Percentiles rank a stretch among this genome's conserved stretches.
Conservation (phyloP, 2,888 invertebrate genomes). For the Gerris lacustris region DNA sequence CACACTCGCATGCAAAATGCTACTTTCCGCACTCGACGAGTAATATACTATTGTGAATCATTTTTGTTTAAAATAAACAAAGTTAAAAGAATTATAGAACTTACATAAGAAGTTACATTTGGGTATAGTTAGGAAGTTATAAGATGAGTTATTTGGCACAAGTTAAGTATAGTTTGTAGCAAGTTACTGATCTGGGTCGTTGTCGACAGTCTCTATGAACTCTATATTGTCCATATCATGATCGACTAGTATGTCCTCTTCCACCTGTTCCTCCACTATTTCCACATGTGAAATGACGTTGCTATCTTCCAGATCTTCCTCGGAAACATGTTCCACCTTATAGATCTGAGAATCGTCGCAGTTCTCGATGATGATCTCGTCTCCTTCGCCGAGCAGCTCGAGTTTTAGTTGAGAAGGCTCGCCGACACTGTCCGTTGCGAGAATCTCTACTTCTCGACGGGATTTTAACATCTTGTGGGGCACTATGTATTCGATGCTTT, state of each 20-base stretch:
- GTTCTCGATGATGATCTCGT: neutral
- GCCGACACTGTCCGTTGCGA: neutral
- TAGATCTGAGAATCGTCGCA: neutral
- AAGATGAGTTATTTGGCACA: no score
- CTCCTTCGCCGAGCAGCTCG: neutral
- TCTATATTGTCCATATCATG: neutral
- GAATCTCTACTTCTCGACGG: neutral
- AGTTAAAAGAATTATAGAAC: no score
- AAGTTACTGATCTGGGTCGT: no score
- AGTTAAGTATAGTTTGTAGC: no score
- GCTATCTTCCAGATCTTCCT: neutral
- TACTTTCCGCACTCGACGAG: no score
- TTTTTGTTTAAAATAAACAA: no score
- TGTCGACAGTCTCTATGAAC: neutral
- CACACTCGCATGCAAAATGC: no score
- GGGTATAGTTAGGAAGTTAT: no score
- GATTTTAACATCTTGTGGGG: neutral
- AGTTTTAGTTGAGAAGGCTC: neutral
- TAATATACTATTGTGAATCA: no score
- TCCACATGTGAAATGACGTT: neutral
- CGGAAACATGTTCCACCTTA: neutral
- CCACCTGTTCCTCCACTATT: neutral
- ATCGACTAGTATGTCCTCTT: no score
- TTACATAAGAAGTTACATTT: no score
- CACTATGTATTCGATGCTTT: neutral